Conservation (phyloP, 1,140 invertebrate species). For the Lanistes nyassanus region DNA sequence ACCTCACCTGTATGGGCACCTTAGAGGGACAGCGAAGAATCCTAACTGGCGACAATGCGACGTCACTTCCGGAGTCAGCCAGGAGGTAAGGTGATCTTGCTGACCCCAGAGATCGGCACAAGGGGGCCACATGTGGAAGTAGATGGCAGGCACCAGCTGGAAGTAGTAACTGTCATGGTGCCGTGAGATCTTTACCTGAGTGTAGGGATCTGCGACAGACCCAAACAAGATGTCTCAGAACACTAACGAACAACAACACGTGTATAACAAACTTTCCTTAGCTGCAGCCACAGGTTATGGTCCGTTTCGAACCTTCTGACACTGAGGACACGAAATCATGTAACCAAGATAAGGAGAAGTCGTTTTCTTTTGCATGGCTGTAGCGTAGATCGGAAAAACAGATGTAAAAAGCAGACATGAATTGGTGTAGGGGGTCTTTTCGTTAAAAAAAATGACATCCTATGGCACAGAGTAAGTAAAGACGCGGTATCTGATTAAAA, state of each 20-base stretch:
- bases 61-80: slow-evolving; percentile 28
- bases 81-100: slow-evolving; percentile 21
- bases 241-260: background rate
- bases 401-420: too few species aligned
- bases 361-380: too few species aligned
- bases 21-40: slow-evolving; percentile 30
- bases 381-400: too few species aligned
- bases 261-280: background rate
- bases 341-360: too few species aligned
- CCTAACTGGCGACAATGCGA: slow-evolving; percentile 24
- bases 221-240: background rate
- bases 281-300: background rate
- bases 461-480: too few species aligned
- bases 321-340: too few species aligned
- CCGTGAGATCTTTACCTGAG: slow-evolving; percentile 28
- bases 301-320: background rate
- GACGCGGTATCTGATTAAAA: too few species aligned
- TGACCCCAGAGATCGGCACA: slow-evolving; percentile 17
- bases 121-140: slow-evolving; percentile 33
- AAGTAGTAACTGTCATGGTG: slow-evolving; percentile 24
- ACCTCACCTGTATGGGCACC: slow-evolving; percentile 25
- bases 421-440: too few species aligned
- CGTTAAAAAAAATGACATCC: too few species aligned
- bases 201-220: slow-evolving; percentile 33
- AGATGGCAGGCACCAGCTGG: slow-evolving; percentile 33